These are phyloP conservation scores for Dolichotis patagonum DNA, from an alignment of 2,113 vertebrate species.

Conservation along the genomic window DNA sequence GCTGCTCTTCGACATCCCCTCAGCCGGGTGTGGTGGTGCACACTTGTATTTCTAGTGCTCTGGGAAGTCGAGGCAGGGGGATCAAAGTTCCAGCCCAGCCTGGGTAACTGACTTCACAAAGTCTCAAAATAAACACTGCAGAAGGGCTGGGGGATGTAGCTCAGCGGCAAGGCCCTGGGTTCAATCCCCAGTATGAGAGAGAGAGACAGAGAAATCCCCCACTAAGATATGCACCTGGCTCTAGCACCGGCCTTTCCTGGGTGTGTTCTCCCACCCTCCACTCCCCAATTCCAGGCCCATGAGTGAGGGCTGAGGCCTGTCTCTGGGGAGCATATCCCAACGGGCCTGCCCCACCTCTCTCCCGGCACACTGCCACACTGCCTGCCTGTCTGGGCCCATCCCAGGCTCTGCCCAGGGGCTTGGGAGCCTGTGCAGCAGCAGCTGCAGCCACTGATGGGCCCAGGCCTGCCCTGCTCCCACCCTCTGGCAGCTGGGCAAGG, in stretches of 20 bases:
- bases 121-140: neutral
- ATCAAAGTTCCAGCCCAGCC: no score
- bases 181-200: neutral
- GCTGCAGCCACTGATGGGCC: constrained; percentile 81
- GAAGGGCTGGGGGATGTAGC: neutral
- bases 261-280: constrained; percentile 75
- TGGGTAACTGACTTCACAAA: neutral
- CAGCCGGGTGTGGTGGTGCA: neutral
- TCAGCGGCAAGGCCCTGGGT: neutral
- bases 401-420: constrained; percentile 79
- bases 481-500: constrained; percentile 78
- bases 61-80: neutral
- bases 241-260: constrained; percentile 64
- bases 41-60: neutral
- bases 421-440: constrained; percentile 79
- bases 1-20: neutral
- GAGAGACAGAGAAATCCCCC: neutral
- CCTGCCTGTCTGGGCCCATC: constrained; percentile 81
- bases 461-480: constrained; percentile 80
- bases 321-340: constrained; percentile 78
- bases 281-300: constrained; percentile 81
- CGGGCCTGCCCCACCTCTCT: constrained; percentile 71
- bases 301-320: constrained; percentile 77
- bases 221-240: constrained; percentile 41
- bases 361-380: constrained; percentile 76